A percentile compares a stretch with the other conserved stretches of the same genome.
These are phyloP conservation scores for Leptoclinus maculatus DNA, from an alignment of 2,797 vertebrate genomes.

Conservation along the genomic window DNA sequence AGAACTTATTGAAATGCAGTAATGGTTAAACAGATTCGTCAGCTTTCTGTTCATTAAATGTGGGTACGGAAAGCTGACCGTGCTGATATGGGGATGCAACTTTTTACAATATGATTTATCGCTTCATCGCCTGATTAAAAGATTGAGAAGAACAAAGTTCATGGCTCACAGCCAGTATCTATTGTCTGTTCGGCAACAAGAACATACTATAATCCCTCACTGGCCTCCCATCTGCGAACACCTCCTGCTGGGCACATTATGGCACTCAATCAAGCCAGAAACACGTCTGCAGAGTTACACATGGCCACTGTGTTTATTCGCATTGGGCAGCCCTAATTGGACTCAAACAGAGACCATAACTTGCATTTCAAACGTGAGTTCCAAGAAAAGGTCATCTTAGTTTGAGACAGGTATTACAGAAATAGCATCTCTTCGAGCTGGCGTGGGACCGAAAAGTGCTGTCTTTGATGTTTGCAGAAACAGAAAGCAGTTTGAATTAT, in stretches of 20 bases:
- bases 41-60: background rate
- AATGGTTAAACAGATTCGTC: background rate
- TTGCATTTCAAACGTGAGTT: slow-evolving; percentile 34
- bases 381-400: slow-evolving; percentile 20
- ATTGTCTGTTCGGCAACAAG: background rate
- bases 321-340: background rate
- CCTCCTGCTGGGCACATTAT: slow-evolving; percentile 1
- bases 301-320: background rate
- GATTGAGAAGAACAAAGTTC: background rate
- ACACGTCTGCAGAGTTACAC: background rate
- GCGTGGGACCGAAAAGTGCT: background rate
- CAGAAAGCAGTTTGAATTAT: slow-evolving; percentile 13
- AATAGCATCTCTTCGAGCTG: slow-evolving; percentile 11
- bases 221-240: slow-evolving; percentile 16
- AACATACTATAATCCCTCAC: slow-evolving; percentile 11
- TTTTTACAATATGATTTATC: background rate
- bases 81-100: background rate
- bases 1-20: background rate
- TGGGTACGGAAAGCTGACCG: background rate
- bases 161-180: background rate
- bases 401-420: slow-evolving; percentile 26
- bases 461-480: slow-evolving; percentile 44
- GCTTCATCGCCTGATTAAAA: background rate
- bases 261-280: background rate
- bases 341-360: background rate